phyloP scores from a whole-genome alignment of 2,797 vertebrate species.

The Kryptolebias ocellatus region DNA sequence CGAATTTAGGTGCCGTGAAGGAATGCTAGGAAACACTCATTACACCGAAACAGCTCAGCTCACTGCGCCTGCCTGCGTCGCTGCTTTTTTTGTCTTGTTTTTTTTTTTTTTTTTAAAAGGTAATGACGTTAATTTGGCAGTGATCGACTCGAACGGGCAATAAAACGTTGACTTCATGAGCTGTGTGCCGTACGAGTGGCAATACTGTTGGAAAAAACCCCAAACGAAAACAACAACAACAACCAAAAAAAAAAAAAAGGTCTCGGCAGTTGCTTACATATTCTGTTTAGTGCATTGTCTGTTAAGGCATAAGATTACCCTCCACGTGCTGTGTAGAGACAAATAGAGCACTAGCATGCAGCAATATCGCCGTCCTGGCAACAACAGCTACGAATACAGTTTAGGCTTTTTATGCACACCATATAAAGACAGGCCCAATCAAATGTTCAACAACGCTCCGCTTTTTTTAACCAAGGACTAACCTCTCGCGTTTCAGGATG shows the following conservation, averaged over 20 bases:
- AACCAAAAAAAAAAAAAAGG: constrained; percentile 48
- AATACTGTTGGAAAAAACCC: constrained; percentile 70
- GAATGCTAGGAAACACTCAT: constrained; percentile 74
- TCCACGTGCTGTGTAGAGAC: constrained; percentile 79
- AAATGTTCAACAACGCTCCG: constrained; percentile 71
- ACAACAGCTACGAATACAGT: constrained; percentile 75
- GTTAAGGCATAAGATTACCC: constrained; percentile 82
- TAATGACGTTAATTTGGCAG: constrained; percentile 77
- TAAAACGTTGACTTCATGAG: constrained; percentile 62
- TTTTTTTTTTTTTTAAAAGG: constrained; percentile 28
- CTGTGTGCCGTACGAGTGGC: constrained; percentile 71
- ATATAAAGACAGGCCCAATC: constrained; percentile 67
- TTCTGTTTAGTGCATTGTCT: constrained; percentile 80
- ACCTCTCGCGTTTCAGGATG: constrained; percentile 24
- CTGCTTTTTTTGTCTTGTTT: background rate
- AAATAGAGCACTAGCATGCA: constrained; percentile 79
- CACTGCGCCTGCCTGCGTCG: constrained; percentile 65
- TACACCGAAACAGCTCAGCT: constrained; percentile 66
- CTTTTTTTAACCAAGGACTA: constrained; percentile 63
- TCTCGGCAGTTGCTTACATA: constrained; percentile 79
- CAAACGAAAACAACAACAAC: too few species aligned
- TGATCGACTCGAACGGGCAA: constrained; percentile 74
- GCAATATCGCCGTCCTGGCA: constrained; percentile 73
- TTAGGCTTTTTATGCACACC: constrained; percentile 72
- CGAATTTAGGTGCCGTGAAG: constrained; percentile 79